Conservation (phyloP, 1,140 invertebrate species). For the Dendroctonus ponderosae region DNA sequence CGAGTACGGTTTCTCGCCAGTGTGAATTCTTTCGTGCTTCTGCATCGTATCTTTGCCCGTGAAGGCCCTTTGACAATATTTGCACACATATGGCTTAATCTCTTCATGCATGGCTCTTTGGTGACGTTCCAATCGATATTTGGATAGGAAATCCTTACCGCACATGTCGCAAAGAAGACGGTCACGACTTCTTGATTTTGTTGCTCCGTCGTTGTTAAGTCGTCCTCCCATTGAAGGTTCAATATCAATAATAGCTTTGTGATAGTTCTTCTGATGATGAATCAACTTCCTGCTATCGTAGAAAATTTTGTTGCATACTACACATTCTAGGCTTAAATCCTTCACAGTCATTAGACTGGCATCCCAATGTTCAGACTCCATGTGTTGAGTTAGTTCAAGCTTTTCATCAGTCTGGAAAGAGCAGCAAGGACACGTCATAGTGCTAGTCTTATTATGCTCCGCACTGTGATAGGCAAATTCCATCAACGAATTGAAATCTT, state of each 20-base stretch:
- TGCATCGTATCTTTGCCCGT: slow-evolving; percentile 39
- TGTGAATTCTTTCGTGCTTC: slow-evolving; percentile 56
- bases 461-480: slow-evolving; percentile 21
- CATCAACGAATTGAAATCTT: slow-evolving; percentile 1
- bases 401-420: slow-evolving; percentile 10
- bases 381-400: slow-evolving; percentile 6
- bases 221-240: slow-evolving; percentile 17
- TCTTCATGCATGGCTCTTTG: slow-evolving; percentile 56
- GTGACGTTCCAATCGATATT: slow-evolving; percentile 58
- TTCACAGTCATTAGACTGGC: not conserved
- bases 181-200: not conserved
- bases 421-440: slow-evolving; percentile 29
- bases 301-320: slow-evolving; percentile 61
- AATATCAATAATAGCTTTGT: slow-evolving; percentile 38
- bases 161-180: slow-evolving; percentile 53
- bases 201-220: not conserved
- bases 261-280: slow-evolving; percentile 51
- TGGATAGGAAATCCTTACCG: slow-evolving; percentile 54
- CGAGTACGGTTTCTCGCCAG: slow-evolving; percentile 72
- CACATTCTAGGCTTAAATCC: slow-evolving; percentile 49
- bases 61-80: slow-evolving; percentile 54
- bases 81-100: slow-evolving; percentile 55
- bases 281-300: slow-evolving; percentile 53
- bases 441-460: not conserved
- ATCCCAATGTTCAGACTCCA: slow-evolving; percentile 12